Evolutionary conservation across 1,140 invertebrate species (phyloP).

Genomic region (Anadara kagoshimensis): DNA sequence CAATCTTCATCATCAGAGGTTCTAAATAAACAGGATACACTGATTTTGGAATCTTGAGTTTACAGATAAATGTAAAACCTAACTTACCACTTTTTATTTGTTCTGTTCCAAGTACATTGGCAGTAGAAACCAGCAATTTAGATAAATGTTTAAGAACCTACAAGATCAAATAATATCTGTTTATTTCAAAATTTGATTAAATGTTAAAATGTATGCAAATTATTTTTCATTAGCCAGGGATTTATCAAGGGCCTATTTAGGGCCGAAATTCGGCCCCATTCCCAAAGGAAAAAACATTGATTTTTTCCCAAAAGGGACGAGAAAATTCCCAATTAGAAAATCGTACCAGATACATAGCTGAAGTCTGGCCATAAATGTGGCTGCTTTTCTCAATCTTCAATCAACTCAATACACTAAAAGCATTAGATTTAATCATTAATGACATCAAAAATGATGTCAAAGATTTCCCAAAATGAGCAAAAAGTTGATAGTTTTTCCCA

Average conservation of each 20-base stretch:
- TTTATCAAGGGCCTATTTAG: too few species aligned
- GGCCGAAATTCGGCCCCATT: neutral
- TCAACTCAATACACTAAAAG: too few species aligned
- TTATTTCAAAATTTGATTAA: neutral
- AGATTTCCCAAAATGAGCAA: too few species aligned
- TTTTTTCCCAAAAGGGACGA: too few species aligned
- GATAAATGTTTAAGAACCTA: constrained; percentile 46
- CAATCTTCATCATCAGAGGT: too few species aligned
- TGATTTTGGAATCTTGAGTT: neutral
- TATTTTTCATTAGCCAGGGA: neutral
- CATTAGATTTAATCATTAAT: too few species aligned
- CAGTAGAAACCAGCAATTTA: constrained; percentile 38
- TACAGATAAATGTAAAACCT: neutral
- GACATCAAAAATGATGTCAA: too few species aligned
- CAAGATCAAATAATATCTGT: constrained; percentile 18
- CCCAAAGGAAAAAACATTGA: constrained; percentile 3
- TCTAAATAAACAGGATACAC: neutral
- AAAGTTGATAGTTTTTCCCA: too few species aligned
- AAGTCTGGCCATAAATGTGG: too few species aligned
- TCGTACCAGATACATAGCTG: too few species aligned
- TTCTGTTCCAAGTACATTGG: constrained; percentile 45
- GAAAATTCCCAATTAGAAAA: too few species aligned
- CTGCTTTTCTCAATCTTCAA: too few species aligned
- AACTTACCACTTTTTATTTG: constrained; percentile 48
- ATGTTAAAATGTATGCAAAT: constrained; percentile 1